Base-by-base conservation (phyloP, 2,113 vertebrate genomes). In the Caranx ignobilis region DNA sequence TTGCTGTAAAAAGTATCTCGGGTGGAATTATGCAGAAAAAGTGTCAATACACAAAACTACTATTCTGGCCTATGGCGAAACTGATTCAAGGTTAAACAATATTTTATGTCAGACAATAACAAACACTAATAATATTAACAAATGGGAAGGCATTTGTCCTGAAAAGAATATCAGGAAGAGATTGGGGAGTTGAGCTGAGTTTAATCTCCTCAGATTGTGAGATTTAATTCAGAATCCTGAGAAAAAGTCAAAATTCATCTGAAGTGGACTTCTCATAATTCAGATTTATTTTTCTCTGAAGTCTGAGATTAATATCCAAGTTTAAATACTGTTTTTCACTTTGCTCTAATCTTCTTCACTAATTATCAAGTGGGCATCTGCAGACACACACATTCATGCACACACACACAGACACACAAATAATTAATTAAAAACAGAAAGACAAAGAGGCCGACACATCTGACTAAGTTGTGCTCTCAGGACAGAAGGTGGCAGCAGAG, bases 401-500 rank as follows among this genome's bases (percentile, higher is more conserved):
- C 3, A 39, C 8, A 56, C 2, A 2, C 5, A 18, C 15, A 65
- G 7, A 68, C 31, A 18, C 45, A 47, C 32, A 35, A 21, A 45
- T 59, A 72, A 39, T 26, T 0, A 54, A 45, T 34, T 2, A 32
- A 77, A 74, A 41, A 34, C 55, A 60, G 15, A 74, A 10, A 12
- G 10, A 50, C 18, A 54, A 57, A 11, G 3, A 11, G 13, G 19
- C 18, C n/a, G 5, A 13, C 16, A 54, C 6, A 2, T n/a, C 26
- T 13, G n/a, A 65, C 26, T 15, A n/a, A 19, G 11, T 67, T 60
- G 18, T 41, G 3, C 43, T 82, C 43, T 74, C 9, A 37, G 43
- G 71, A 77, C 90, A 89, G 84, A 81, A 75, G 91, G 73, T 80
- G 92, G 92, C 91, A 91, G 79, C 50, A 76, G 37, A 77, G 60